Base-by-base conservation (phyloP, 2,888 invertebrate genomes). In the Hypolimnas misippus region DNA sequence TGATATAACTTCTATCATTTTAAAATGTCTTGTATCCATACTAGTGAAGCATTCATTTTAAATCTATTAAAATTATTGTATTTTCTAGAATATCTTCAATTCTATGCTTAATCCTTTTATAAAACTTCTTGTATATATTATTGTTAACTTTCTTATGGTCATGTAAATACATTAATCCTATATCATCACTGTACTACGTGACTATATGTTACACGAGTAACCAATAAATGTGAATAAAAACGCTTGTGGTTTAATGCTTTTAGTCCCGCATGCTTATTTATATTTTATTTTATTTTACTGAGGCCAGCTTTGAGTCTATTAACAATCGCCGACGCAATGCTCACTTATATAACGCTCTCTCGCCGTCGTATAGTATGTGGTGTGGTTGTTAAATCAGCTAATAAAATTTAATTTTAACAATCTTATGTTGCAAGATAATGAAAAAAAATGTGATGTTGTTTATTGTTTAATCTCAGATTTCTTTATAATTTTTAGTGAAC, bases 241-340 rank as follows among this genome's bases (percentile, higher is more conserved):
- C 63, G 89, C 90, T 90, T 87, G 87, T 90, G 87, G 84, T 90
- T 89, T 90, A 82, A 71, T 89, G 91, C 91, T 90, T 89, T 67
- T 87, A 87, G 89, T 82, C 91, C 90, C 76, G 90, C 90, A 87
- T 91, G 91, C 90, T 90, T 88, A 54, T 79, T 75, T 69, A 68
- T 65, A 81, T 84, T 74, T 65, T 82, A 64, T 72, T 77, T 76
- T 63, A 25, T 70, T 65, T 73, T 74, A 76, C 72, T 75, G 85
- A 84, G 83, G 79, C 86, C 85, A 86, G 87, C 86, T 85, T 84
- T 63, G 65, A 70, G 73, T 69, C 63, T 64, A 68, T 33, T 68
- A 58, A 70, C 66, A 63, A 69, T 72, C 63, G 72, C 75, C 73
- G 57, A 54, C 12, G 63, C 56, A 58, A 63, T 21, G 60, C 61